These are phyloP conservation scores for Aphelocoma coerulescens DNA, from an alignment of 2,113 vertebrate genomes.

Conservation along the genomic window DNA sequence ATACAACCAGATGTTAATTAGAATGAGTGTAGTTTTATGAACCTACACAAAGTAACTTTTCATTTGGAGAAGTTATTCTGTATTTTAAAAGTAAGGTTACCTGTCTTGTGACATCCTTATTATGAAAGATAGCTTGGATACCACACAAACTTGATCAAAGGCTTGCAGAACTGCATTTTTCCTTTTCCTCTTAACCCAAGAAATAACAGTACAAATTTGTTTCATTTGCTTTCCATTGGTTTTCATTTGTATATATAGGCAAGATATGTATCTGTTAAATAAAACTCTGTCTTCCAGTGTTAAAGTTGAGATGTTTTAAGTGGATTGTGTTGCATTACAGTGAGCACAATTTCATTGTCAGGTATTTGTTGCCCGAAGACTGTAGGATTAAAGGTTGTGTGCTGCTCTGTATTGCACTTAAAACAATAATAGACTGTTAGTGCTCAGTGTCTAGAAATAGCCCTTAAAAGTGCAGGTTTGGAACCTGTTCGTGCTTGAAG, in stretches of 20 bases:
- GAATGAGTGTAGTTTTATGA: background rate
- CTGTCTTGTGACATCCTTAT: background rate
- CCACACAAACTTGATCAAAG: background rate
- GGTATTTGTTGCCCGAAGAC: background rate
- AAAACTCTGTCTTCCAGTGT: background rate
- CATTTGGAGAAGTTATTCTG: background rate
- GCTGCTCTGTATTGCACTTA: background rate
- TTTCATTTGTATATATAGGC: background rate
- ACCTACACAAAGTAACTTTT: background rate
- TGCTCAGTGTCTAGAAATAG: conserved; percentile 20
- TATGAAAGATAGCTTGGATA: background rate
- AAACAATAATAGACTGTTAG: background rate
- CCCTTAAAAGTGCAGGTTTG: background rate
- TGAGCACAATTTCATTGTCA: background rate
- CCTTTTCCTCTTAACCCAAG: background rate
- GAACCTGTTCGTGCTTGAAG: conserved; percentile 6
- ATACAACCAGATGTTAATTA: background rate
- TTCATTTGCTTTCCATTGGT: background rate
- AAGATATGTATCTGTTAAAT: background rate
- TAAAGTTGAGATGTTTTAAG: background rate
- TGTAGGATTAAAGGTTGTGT: background rate
- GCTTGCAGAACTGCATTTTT: background rate
- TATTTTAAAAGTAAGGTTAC: background rate
- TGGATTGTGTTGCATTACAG: background rate
- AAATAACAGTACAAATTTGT: background rate